Evolutionary conservation across 2,113 vertebrate genomes (phyloP).

Genomic region (Phaethon lepturus): DNA sequence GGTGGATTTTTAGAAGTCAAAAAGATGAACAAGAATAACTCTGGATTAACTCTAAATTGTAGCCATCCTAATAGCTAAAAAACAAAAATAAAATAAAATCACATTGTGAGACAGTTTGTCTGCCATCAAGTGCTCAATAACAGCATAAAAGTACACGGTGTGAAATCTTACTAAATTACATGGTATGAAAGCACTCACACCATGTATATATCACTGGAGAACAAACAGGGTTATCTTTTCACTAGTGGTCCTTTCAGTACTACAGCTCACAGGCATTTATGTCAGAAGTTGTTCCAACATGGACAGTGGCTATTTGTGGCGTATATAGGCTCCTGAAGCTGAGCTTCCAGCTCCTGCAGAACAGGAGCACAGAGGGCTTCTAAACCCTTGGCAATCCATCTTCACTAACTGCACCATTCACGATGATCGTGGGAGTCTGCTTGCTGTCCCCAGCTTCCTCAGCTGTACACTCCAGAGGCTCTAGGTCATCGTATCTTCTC

Average conservation of each 20-base stretch:
- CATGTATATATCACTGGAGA: not conserved
- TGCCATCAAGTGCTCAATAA: not conserved
- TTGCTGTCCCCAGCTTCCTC: slow-evolving; percentile 49
- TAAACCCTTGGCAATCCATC: slow-evolving; percentile 39
- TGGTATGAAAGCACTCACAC: slow-evolving; percentile 14
- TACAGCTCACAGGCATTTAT: not conserved
- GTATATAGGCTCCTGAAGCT: not conserved
- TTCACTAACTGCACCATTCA: slow-evolving; percentile 2
- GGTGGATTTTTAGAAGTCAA: not conserved
- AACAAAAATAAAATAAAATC: not conserved
- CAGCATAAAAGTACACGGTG: not conserved
- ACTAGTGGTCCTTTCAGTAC: not conserved
- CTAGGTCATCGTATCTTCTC: slow-evolving; percentile 75
- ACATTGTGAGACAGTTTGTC: not conserved
- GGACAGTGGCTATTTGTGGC: not conserved
- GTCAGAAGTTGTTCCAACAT: not conserved
- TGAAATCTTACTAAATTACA: slow-evolving; percentile 28
- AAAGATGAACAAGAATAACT: not conserved
- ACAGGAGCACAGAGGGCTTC: not conserved
- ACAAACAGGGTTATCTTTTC: not conserved
- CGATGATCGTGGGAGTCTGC: slow-evolving; percentile 48
- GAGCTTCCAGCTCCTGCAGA: not conserved
- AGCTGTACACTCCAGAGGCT: not conserved
- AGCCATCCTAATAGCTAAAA: not conserved
- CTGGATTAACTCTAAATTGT: not conserved